A percentile compares a stretch with the other conserved stretches of the same genome.
Evolutionary conservation across 2,888 invertebrate species (phyloP).

Genomic region (Scaptomyza caliginosa): DNA sequence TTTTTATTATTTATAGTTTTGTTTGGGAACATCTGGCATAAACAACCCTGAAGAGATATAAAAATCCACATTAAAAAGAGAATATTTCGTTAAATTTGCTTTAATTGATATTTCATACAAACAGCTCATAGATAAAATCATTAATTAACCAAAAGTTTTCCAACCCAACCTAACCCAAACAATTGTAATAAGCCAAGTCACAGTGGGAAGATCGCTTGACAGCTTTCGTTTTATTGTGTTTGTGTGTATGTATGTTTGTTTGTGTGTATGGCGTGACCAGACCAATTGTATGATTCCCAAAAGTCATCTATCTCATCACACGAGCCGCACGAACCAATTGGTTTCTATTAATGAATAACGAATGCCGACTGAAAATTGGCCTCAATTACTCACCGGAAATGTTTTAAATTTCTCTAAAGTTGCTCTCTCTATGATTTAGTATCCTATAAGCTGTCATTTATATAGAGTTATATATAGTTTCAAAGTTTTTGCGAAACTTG

Average conservation of each 20-base stretch:
- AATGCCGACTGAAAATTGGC: constrained; percentile 51
- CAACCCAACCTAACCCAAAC: background rate
- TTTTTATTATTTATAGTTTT: background rate
- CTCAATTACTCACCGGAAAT: constrained; percentile 56
- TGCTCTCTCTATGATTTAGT: background rate
- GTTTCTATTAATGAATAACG: constrained; percentile 64
- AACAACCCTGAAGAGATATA: no score
- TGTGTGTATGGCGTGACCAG: constrained; percentile 35
- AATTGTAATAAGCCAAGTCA: background rate
- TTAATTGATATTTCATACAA: background rate
- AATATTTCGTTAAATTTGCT: background rate
- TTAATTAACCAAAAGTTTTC: background rate
- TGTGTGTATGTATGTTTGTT: constrained; percentile 10
- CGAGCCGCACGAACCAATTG: constrained; percentile 53
- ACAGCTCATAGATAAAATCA: background rate
- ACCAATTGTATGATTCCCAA: constrained; percentile 27
- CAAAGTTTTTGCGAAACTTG: constrained; percentile 48
- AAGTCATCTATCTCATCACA: constrained; percentile 25
- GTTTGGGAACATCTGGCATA: background rate
- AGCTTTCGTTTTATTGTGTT: constrained; percentile 19
- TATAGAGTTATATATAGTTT: constrained; percentile 7
- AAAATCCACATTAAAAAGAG: background rate
- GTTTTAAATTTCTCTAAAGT: constrained; percentile 59
- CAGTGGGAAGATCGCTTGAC: constrained; percentile 4
- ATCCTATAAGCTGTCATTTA: background rate